A percentile compares a stretch with the other conserved stretches of the same genome.
phyloP scores from a whole-genome alignment of 2,113 vertebrate species.

The Isichthys henryi region DNA sequence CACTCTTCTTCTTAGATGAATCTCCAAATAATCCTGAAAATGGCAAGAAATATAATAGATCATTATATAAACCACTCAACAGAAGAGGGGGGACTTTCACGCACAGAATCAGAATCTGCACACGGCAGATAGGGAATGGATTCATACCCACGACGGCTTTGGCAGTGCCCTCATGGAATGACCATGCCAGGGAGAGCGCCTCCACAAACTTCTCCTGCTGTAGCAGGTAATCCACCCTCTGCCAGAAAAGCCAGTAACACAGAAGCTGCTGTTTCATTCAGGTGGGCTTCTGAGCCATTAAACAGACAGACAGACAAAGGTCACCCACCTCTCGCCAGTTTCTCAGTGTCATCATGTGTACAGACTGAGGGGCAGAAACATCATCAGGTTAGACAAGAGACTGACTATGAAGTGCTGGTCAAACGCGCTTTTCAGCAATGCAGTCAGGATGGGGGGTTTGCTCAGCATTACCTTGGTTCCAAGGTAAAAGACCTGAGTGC shows the following conservation, averaged over 20 bases:
- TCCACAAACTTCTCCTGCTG: conserved; percentile 87
- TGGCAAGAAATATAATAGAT: neutral
- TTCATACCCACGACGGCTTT: conserved; percentile 90
- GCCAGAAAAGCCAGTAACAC: conserved; percentile 24
- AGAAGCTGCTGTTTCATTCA: neutral
- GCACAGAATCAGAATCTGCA: neutral
- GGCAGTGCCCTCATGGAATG: conserved; percentile 90
- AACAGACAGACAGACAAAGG: neutral
- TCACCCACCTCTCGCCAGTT: conserved; percentile 87
- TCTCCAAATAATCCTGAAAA: conserved; percentile 79
- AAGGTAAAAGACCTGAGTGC: conserved; percentile 88
- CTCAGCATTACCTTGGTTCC: conserved; percentile 80
- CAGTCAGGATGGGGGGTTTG: neutral
- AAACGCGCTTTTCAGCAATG: neutral
- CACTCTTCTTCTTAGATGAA: conserved; percentile 72
- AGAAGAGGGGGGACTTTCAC: neutral
- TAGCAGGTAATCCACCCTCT: conserved; percentile 86
- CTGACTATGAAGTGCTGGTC: neutral
- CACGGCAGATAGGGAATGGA: neutral
- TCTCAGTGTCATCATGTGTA: conserved; percentile 84
- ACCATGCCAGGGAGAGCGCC: conserved; percentile 90
- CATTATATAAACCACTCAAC: neutral
- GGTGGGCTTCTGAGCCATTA: neutral
- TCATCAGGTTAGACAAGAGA: neutral
- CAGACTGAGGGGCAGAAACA: conserved; percentile 64